Conservation (phyloP, 2,797 vertebrate genomes). For the Amblyraja radiata region DNA sequence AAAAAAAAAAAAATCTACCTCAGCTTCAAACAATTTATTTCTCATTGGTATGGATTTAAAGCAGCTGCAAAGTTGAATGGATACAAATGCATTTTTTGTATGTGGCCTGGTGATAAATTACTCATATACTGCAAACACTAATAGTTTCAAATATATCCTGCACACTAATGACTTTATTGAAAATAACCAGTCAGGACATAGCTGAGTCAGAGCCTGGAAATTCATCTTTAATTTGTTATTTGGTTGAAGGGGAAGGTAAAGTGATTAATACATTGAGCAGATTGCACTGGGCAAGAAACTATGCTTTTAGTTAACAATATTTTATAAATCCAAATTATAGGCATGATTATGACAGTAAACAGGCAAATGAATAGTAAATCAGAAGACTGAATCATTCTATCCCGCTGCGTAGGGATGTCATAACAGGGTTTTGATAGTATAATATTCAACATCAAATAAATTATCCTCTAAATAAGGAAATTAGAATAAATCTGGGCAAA, state of each 20-base stretch:
- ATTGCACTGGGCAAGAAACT: slow-evolving; percentile 76
- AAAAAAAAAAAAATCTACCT: background rate
- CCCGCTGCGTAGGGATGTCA: slow-evolving; percentile 50
- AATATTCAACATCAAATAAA: slow-evolving; percentile 42
- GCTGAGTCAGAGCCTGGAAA: slow-evolving; percentile 65
- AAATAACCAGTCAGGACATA: slow-evolving; percentile 57
- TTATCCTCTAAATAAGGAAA: slow-evolving; percentile 53
- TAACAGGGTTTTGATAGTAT: slow-evolving; percentile 49
- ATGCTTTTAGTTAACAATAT: slow-evolving; percentile 64
- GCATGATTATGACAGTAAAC: slow-evolving; percentile 46
- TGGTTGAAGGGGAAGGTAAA: slow-evolving; percentile 71
- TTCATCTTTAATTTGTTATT: slow-evolving; percentile 80
- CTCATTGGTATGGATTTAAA: background rate
- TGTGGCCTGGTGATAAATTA: background rate
- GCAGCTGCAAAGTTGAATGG: background rate
- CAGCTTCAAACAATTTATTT: background rate
- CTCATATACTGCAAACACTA: background rate
- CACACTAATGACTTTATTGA: slow-evolving; percentile 36
- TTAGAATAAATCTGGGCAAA: slow-evolving; percentile 40
- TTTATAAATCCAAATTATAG: slow-evolving; percentile 52
- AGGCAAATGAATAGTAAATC: slow-evolving; percentile 42
- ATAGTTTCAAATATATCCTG: background rate
- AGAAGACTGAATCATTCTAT: slow-evolving; percentile 52
- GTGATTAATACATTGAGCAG: slow-evolving; percentile 67
- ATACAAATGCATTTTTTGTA: background rate